Evolutionary conservation across 2,113 vertebrate genomes (phyloP).

Genomic region (Tamias sibiricus): DNA sequence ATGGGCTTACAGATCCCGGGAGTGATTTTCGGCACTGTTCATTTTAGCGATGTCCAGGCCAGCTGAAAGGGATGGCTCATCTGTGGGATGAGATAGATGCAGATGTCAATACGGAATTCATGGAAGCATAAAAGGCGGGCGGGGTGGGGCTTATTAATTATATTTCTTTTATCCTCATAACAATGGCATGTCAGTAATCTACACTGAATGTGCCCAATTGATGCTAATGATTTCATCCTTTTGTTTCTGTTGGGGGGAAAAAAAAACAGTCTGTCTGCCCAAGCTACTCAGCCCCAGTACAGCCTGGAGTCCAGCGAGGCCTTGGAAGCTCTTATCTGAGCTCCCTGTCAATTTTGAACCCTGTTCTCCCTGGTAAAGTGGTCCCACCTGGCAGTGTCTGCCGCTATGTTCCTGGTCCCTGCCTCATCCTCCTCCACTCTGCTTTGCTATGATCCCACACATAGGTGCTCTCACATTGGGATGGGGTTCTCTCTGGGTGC

Average conservation of each 20-base stretch:
- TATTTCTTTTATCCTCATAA: slow-evolving; percentile 75
- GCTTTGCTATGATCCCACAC: not conserved
- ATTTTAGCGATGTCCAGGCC: slow-evolving; percentile 65
- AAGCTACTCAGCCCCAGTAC: not conserved
- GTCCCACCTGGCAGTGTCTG: not conserved
- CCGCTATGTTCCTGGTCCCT: not conserved
- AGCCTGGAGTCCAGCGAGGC: not conserved
- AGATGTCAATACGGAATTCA: slow-evolving; percentile 25
- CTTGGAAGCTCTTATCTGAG: not conserved
- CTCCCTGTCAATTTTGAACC: not conserved
- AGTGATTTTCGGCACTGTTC: slow-evolving; percentile 76
- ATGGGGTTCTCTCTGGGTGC: not conserved
- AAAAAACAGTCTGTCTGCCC: not conserved
- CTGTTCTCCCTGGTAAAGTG: not conserved
- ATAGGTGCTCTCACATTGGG: rapidly evolving
- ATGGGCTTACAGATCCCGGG: slow-evolving; percentile 70
- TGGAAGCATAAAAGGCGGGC: slow-evolving; percentile 71
- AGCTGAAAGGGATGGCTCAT: slow-evolving; percentile 33
- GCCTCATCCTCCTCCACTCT: not conserved
- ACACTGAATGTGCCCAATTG: slow-evolving; percentile 69
- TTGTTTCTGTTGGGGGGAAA: slow-evolving; percentile 16
- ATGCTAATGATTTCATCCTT: slow-evolving; percentile 74
- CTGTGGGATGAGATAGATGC: slow-evolving; percentile 39
- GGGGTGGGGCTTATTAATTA: slow-evolving; percentile 76
- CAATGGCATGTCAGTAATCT: slow-evolving; percentile 73